Percentiles rank a stretch among this genome's conserved stretches.
These are phyloP conservation scores for Synanthedon andrenaeformis DNA, from an alignment of 2,888 invertebrate genomes.

Conservation along the genomic window DNA sequence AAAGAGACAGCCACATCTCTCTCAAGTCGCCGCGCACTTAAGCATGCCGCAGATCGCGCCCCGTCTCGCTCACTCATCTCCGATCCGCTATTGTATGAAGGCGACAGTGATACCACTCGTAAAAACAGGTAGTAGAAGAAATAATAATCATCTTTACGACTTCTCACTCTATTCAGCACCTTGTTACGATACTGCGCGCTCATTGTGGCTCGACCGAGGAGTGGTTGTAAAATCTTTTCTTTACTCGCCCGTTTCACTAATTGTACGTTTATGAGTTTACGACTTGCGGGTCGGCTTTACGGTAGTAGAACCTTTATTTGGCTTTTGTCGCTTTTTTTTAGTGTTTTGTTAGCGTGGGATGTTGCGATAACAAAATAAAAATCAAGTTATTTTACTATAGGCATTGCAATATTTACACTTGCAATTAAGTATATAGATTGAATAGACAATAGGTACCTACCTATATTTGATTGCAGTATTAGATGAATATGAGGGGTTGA, in stretches of 20 bases:
- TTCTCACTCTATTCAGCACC: slow-evolving; percentile 73
- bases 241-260: slow-evolving; percentile 68
- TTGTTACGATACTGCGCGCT: slow-evolving; percentile 70
- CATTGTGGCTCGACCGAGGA: slow-evolving; percentile 65
- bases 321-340: slow-evolving; percentile 8
- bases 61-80: slow-evolving; percentile 40
- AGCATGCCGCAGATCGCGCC: slow-evolving; percentile 34
- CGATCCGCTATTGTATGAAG: slow-evolving; percentile 24
- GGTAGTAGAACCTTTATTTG: slow-evolving; percentile 51
- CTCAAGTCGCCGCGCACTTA: slow-evolving; percentile 30
- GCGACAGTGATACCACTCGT: slow-evolving; percentile 52
- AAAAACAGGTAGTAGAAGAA: slow-evolving; percentile 73
- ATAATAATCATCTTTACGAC: slow-evolving; percentile 73
- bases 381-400: too few species aligned
- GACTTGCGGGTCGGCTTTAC: slow-evolving; percentile 64
- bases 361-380: neutral
- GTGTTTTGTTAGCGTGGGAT: slow-evolving; percentile 1
- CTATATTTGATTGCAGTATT: too few species aligned
- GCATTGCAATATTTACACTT: too few species aligned
- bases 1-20: slow-evolving; percentile 41
- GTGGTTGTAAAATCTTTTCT: slow-evolving; percentile 71
- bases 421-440: too few species aligned
- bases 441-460: too few species aligned
- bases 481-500: neutral
- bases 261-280: slow-evolving; percentile 71